A percentile compares a stretch with the other conserved stretches of the same genome.
Evolutionary conservation across 37 sponge, comb jelly and placozoan species (phyloP).

Genomic region (Beroe ovata): DNA sequence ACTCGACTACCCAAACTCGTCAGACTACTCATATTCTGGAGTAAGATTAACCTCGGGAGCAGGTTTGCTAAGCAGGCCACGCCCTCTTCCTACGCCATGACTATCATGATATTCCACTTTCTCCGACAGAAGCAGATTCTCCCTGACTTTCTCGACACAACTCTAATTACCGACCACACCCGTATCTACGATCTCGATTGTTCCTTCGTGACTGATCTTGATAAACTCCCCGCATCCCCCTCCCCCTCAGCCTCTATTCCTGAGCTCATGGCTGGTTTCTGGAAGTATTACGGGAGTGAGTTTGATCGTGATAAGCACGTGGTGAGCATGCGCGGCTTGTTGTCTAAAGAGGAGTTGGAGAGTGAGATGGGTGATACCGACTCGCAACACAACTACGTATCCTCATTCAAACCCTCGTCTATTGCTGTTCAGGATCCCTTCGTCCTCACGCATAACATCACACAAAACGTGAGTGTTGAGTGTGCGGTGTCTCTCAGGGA

Average conservation of each 20-base stretch:
- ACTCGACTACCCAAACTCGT: neutral
- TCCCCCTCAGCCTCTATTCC: neutral
- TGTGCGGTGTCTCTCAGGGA: conserved; percentile 33
- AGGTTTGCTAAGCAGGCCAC: conserved; percentile 23
- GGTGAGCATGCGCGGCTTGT: neutral
- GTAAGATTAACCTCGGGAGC: neutral
- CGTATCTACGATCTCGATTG: conserved; percentile 50
- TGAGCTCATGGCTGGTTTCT: conserved; percentile 36
- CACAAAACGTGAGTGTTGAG: conserved; percentile 39
- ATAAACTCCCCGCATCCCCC: neutral
- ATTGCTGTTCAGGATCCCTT: conserved; percentile 55
- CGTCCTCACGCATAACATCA: conserved; percentile 44
- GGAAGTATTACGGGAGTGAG: conserved; percentile 48
- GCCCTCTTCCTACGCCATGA: conserved; percentile 53
- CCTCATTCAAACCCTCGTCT: conserved; percentile 7
- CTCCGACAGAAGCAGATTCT: neutral
- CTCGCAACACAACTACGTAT: conserved; percentile 24
- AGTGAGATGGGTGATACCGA: neutral
- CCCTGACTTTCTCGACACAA: conserved; percentile 19
- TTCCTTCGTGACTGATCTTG: conserved; percentile 34
- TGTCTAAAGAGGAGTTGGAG: neutral
- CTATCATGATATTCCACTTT: conserved; percentile 35
- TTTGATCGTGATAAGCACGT: conserved; percentile 18
- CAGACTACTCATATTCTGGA: conserved; percentile 3
- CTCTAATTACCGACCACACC: conserved; percentile 27